Evolutionary conservation across 2,113 vertebrate species (phyloP).

Genomic region (Cygnus atratus): DNA sequence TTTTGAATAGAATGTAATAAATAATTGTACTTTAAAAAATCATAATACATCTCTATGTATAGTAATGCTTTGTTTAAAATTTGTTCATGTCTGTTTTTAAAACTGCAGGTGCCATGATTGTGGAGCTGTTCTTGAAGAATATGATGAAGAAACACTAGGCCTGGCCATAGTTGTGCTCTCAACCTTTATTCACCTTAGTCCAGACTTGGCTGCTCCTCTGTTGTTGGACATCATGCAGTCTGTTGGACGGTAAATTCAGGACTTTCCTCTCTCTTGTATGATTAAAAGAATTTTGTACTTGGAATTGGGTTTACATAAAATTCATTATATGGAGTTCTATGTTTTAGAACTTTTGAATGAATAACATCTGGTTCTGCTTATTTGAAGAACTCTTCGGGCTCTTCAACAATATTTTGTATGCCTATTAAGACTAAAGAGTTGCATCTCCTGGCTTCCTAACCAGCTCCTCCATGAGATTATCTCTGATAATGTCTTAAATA

Average conservation of each 20-base stretch:
- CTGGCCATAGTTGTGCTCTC: slow-evolving; percentile 94
- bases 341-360: neutral
- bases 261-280: neutral
- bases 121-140: slow-evolving; percentile 94
- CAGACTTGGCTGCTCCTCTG: slow-evolving; percentile 94
- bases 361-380: neutral
- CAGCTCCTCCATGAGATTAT: neutral
- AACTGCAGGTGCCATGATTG: slow-evolving; percentile 92
- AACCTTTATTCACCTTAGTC: slow-evolving; percentile 97
- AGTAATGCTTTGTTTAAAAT: neutral
- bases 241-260: slow-evolving; percentile 88
- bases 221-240: slow-evolving; percentile 98
- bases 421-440: neutral
- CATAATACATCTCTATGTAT: neutral
- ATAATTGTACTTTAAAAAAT: neutral
- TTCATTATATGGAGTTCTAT: neutral
- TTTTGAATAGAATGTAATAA: neutral
- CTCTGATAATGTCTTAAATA: neutral
- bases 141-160: slow-evolving; percentile 95
- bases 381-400: neutral
- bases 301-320: neutral
- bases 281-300: neutral
- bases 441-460: neutral
- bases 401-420: neutral
- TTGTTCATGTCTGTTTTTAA: neutral